Conservation (phyloP, 1,140 invertebrate genomes). For the Drosophila nigromelanica region DNA sequence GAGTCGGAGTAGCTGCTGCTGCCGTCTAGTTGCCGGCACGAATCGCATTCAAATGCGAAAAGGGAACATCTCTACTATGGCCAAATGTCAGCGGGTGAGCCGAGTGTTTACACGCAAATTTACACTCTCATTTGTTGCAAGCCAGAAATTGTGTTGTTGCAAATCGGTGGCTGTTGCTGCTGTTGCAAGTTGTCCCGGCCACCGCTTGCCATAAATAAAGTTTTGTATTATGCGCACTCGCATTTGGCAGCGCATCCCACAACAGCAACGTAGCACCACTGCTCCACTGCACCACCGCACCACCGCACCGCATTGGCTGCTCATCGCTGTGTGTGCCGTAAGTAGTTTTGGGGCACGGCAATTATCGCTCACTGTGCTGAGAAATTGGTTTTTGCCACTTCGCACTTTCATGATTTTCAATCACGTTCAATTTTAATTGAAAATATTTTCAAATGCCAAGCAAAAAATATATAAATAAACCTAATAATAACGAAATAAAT, state of each 20-base stretch:
- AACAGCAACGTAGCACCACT: constrained; percentile 41
- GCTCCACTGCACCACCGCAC: constrained; percentile 4
- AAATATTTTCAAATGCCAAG: constrained; percentile 62
- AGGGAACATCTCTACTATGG: constrained; percentile 45
- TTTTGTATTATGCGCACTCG: constrained; percentile 73
- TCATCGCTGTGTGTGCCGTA: neutral
- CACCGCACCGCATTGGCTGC: neutral
- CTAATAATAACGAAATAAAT: constrained; percentile 4
- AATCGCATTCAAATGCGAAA: constrained; percentile 23
- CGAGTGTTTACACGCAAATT: constrained; percentile 84
- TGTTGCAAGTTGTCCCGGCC: constrained; percentile 61
- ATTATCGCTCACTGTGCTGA: constrained; percentile 80
- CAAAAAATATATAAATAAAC: constrained; percentile 1
- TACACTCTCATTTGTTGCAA: constrained; percentile 83
- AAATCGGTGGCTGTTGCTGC: constrained; percentile 60
- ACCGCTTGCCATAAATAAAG: constrained; percentile 76
- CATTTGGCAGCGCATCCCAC: constrained; percentile 80
- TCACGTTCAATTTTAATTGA: constrained; percentile 82
- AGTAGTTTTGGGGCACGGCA: constrained; percentile 47
- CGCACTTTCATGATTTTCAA: constrained; percentile 82
- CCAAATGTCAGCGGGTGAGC: constrained; percentile 80
- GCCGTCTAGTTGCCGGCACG: constrained; percentile 33
- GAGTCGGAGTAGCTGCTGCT: neutral
- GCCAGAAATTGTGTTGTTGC: constrained; percentile 70
- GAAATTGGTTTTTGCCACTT: constrained; percentile 82